Evolutionary conservation across 2,113 vertebrate genomes (phyloP).

Genomic region (Murina feae): DNA sequence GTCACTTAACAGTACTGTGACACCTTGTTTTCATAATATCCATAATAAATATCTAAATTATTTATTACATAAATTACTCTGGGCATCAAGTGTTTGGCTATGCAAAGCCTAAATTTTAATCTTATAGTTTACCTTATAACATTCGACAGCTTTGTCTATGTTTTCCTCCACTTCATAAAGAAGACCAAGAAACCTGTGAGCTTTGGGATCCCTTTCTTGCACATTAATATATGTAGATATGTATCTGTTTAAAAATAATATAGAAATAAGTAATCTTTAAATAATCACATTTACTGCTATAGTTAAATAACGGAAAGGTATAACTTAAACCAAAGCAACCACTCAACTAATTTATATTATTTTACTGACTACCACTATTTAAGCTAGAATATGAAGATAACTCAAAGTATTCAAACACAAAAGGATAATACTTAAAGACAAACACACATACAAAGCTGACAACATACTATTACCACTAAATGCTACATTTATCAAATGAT

Average conservation of each 20-base stretch:
- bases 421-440: background rate
- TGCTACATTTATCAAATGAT: background rate
- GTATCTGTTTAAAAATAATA: conserved; percentile 81
- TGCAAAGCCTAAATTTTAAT: background rate
- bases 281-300: background rate
- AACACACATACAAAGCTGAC: background rate
- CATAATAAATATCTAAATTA: conserved; percentile 20
- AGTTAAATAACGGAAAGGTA: conserved; percentile 18
- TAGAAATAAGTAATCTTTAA: conserved; percentile 27
- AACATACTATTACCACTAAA: conserved; percentile 25
- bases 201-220: conserved; percentile 96
- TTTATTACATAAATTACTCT: background rate
- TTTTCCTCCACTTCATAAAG: conserved; percentile 94
- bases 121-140: conserved; percentile 90
- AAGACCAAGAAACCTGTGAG: conserved; percentile 94
- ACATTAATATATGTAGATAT: conserved; percentile 92
- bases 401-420: background rate
- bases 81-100: background rate
- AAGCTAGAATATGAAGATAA: background rate
- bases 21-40: background rate
- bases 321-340: conserved; percentile 11
- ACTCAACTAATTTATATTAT: background rate
- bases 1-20: background rate
- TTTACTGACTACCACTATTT: background rate
- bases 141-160: conserved; percentile 92